These are phyloP conservation scores for Halichoerus grypus DNA, from an alignment of 2,113 vertebrate species.

Conservation along the genomic window DNA sequence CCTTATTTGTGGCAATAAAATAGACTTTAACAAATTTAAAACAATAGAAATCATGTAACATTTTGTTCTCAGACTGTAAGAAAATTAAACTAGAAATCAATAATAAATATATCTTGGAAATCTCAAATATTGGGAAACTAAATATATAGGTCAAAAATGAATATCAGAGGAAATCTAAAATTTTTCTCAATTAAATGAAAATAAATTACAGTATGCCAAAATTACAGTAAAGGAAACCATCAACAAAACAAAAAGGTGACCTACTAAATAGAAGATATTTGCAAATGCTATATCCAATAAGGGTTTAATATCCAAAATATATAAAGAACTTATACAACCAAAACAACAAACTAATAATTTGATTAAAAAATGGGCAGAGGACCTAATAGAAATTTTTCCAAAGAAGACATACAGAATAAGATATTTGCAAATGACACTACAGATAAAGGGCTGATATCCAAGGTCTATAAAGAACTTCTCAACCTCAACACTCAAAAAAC, in stretches of 20 bases:
- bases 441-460: too few relatives aligned
- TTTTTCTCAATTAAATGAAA: neutral
- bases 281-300: neutral
- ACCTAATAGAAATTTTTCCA: neutral
- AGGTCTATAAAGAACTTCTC: too few relatives aligned
- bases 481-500: too few relatives aligned
- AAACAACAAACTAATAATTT: neutral
- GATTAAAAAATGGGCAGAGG: neutral
- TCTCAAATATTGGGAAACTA: neutral
- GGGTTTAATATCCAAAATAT: neutral
- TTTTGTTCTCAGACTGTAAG: neutral
- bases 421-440: too few relatives aligned
- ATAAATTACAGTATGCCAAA: neutral
- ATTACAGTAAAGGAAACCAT: neutral
- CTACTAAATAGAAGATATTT: neutral
- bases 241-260: neutral
- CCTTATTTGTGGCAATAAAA: neutral
- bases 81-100: neutral
- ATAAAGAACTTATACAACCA: neutral
- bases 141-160: neutral
- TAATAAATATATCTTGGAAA: neutral
- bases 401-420: neutral
- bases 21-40: conserved; percentile 14
- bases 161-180: neutral
- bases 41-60: neutral